phyloP scores from a whole-genome alignment of 1,140 invertebrate species.

The Pseudomyrmex dendroicus region DNA sequence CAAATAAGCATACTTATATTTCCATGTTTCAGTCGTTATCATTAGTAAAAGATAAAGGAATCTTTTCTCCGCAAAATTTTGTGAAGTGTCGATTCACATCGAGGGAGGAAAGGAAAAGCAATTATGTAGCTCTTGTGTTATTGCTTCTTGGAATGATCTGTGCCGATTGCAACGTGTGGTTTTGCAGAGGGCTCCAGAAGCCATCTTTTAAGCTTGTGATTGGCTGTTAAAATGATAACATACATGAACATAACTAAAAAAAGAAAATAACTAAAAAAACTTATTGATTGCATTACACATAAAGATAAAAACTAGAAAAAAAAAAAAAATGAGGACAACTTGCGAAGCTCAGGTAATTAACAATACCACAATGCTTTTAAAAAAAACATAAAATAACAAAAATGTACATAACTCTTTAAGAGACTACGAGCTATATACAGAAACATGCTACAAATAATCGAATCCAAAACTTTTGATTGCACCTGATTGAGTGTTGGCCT shows the following conservation, averaged over 20 bases:
- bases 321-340: too few relatives aligned
- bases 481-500: slow-evolving; percentile 79
- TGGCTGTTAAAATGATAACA: slow-evolving; percentile 52
- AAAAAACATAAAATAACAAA: not conserved
- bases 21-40: slow-evolving; percentile 43
- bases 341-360: too few relatives aligned
- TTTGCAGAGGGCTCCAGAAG: slow-evolving; percentile 31
- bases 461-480: slow-evolving; percentile 40
- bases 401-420: not conserved
- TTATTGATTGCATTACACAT: not conserved
- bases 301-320: not conserved
- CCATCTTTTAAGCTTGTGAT: slow-evolving; percentile 45
- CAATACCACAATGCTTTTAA: not conserved
- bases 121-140: slow-evolving; percentile 26
- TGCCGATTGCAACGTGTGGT: slow-evolving; percentile 24
- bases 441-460: slow-evolving; percentile 27
- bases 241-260: slow-evolving; percentile 37
- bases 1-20: slow-evolving; percentile 47
- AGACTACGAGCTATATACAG: not conserved
- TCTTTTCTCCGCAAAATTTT: slow-evolving; percentile 43
- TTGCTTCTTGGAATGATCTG: slow-evolving; percentile 58
- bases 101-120: not conserved
- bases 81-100: slow-evolving; percentile 16
- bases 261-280: too few relatives aligned
- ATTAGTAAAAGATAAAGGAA: slow-evolving; percentile 41